These are phyloP conservation scores for Tipula helvola DNA, from an alignment of 2,888 invertebrate species.

Conservation along the genomic window DNA sequence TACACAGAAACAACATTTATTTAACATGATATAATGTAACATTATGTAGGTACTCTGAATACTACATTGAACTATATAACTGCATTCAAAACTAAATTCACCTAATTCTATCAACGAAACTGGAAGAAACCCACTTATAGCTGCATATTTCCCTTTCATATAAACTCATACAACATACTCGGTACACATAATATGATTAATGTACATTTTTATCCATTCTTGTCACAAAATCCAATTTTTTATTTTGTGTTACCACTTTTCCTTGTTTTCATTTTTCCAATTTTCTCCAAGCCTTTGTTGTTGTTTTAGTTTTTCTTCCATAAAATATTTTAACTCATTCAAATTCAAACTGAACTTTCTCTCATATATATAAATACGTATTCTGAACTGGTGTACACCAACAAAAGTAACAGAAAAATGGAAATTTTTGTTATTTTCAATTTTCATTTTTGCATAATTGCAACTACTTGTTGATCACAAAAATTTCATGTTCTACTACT, in stretches of 20 bases:
- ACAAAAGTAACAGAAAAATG: background rate
- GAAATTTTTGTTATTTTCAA: slow-evolving; percentile 4
- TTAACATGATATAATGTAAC: too few species aligned
- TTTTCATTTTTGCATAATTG: slow-evolving; percentile 1
- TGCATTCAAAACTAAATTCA: background rate
- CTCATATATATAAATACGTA: background rate
- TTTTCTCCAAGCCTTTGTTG: background rate
- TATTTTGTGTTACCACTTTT: background rate
- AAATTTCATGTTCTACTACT: background rate
- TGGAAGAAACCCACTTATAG: background rate
- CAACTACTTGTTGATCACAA: background rate
- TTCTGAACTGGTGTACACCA: background rate
- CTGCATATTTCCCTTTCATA: background rate
- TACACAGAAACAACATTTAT: too few species aligned
- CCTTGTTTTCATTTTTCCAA: background rate
- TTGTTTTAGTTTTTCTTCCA: background rate
- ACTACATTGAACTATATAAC: background rate
- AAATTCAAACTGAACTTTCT: background rate
- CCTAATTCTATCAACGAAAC: background rate
- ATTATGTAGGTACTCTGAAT: background rate
- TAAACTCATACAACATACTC: background rate
- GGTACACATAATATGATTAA: background rate
- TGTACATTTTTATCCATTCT: background rate
- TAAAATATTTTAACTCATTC: background rate
- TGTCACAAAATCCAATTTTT: background rate